Base-by-base conservation (phyloP, 2,797 vertebrate species). In the Chelon auratus region DNA sequence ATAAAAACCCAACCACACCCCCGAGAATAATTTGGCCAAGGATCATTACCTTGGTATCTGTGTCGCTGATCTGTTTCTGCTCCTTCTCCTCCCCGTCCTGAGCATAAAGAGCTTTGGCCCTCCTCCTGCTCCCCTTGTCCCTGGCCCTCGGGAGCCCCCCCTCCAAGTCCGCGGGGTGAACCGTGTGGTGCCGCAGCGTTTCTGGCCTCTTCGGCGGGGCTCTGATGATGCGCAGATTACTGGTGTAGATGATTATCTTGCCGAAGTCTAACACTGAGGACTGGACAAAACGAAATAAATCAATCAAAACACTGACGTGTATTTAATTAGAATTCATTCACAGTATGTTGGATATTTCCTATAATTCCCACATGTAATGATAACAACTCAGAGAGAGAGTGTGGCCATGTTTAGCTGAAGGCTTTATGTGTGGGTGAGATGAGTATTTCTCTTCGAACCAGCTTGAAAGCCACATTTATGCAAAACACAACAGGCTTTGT, bases 221-320 rank as follows among this genome's bases (percentile, higher is more conserved):
- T 70, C 95, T 94, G 83, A 99, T 95, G 85, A 99, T 98, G 87
- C 97, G 97, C 85, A 99, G 91, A 67, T 99, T 99, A 70, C 95
- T 99, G 17, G 98, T 99, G 81, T 99, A 99, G 93, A 99, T 99
- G 72, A 99, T 97, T 70, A 99, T 98, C 93, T 97, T 98, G 68
- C 97, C 96, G 84, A 99, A 98, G 89, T 99, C 97, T 91, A 98
- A 84, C 70, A 97, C 91, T 0, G 96, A 91, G 2, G 94, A 93
- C 94, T 95, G 73, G 57, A 48, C 47, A 26, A 74, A 53, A 17
- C 13, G n/a, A 33, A 33, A 33, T 33, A 33, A 33, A 33, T 6
- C 5, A 33, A 26, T 5, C 5, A 33, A 33, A 33, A 33, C 7
- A 8, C 8, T 33, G 30, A 33, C 7, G 30, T 2, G 9, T 40